phyloP scores from a whole-genome alignment of 2,888 invertebrate genomes.

The Disparrhopalites patrizii region DNA sequence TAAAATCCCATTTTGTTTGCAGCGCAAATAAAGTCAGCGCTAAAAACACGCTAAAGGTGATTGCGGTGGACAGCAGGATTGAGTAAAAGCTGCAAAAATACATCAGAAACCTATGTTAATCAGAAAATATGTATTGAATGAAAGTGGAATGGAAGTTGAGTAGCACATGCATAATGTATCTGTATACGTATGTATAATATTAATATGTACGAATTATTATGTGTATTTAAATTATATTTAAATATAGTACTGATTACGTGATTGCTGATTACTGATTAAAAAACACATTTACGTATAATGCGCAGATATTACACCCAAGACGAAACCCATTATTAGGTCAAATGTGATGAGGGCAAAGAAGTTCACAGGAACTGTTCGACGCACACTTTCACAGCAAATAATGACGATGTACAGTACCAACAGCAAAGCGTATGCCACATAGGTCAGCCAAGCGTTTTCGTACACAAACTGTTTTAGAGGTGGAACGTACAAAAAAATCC shows the following conservation, averaged over 20 bases:
- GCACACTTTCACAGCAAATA: background rate
- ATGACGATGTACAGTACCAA: background rate
- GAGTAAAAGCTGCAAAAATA: background rate
- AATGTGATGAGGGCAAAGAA: background rate
- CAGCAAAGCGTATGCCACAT: background rate
- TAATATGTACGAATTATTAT: no score
- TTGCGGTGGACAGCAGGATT: constrained; percentile 66
- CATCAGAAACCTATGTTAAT: no score
- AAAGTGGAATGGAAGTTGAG: no score
- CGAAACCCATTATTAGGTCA: background rate
- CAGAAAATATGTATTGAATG: no score
- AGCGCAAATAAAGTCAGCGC: constrained; percentile 85
- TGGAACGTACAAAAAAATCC: background rate
- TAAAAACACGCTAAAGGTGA: constrained; percentile 80
- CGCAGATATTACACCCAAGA: background rate
- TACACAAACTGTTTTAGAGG: background rate
- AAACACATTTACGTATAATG: constrained; percentile 32
- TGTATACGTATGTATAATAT: no score
- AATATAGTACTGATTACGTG: no score
- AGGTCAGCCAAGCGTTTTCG: background rate
- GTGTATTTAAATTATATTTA: no score
- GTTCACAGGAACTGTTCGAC: background rate
- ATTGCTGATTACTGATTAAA: no score
- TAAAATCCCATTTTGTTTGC: constrained; percentile 86
- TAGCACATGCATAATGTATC: no score